phyloP scores from a whole-genome alignment of 2,888 invertebrate species.

The Temnothorax ravouxi region DNA sequence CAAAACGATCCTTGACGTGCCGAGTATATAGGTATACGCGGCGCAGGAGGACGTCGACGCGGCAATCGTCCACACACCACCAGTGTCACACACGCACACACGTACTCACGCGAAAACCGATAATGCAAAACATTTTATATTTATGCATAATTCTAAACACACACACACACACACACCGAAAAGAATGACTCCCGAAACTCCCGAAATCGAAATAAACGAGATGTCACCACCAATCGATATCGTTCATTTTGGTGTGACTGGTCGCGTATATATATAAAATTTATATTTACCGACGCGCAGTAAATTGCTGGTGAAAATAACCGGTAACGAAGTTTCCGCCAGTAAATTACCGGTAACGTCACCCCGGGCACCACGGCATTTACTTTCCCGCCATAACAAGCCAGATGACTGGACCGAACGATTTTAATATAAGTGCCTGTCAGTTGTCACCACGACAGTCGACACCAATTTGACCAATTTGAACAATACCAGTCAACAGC shows the following conservation, averaged over 20 bases:
- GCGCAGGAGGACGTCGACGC: constrained; percentile 47
- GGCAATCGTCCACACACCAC: constrained; percentile 52
- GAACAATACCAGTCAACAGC: neutral
- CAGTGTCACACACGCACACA: constrained; percentile 15
- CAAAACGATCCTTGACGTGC: neutral
- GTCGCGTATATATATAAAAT: neutral
- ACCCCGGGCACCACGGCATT: no score
- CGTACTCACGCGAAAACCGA: constrained; percentile 75
- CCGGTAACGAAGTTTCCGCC: neutral
- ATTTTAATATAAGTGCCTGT: no score
- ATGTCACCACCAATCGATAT: no score
- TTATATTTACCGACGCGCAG: neutral
- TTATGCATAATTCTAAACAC: no score
- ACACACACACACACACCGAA: no score
- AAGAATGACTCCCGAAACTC: no score
- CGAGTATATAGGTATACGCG: constrained; percentile 48
- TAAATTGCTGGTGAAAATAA: neutral
- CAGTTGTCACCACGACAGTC: neutral
- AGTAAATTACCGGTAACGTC: neutral
- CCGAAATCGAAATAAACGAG: no score
- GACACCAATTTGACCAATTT: neutral
- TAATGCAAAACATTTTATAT: constrained; percentile 73
- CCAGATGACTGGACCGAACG: neutral
- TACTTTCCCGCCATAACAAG: constrained; percentile 14
- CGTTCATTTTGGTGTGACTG: neutral